Conservation (phyloP, 2,113 vertebrate genomes). For the Hirundichthys speculiger region DNA sequence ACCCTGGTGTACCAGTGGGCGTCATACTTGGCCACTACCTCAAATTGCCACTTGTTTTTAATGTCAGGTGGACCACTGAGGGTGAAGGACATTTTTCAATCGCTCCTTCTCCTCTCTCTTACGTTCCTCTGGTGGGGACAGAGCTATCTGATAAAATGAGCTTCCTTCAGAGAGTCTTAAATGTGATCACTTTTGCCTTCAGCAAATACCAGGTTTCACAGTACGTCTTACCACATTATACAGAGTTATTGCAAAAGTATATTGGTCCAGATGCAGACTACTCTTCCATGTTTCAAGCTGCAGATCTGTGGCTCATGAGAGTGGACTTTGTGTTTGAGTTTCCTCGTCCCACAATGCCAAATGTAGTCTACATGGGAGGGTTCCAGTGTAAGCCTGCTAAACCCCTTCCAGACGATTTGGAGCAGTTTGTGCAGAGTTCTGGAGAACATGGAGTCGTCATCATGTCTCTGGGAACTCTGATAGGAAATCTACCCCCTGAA, state of each 20-base stretch:
- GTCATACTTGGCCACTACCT: conserved; percentile 65
- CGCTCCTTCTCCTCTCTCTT: conserved; percentile 75
- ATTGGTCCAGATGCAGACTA: conserved; percentile 62
- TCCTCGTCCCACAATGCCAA: conserved; percentile 81
- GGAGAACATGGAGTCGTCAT: conserved; percentile 76
- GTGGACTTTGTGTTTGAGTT: conserved; percentile 82
- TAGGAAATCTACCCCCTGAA: conserved; percentile 56
- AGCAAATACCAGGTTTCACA: neutral
- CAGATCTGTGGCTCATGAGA: conserved; percentile 81
- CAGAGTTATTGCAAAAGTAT: conserved; percentile 44
- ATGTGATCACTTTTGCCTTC: conserved; percentile 28
- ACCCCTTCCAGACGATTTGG: conserved; percentile 71
- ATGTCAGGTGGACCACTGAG: conserved; percentile 68
- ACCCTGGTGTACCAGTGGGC: conserved; percentile 48
- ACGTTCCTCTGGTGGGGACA: conserved; percentile 55
- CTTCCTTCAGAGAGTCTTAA: conserved; percentile 72
- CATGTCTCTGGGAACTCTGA: conserved; percentile 77
- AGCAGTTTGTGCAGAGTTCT: conserved; percentile 76
- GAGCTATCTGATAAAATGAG: conserved; percentile 72
- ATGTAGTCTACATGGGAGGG: conserved; percentile 77
- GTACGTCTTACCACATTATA: conserved; percentile 19
- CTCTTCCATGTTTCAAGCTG: conserved; percentile 64
- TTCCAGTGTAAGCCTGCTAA: conserved; percentile 80
- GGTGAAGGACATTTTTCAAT: conserved; percentile 72
- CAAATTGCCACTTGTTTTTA: conserved; percentile 69